These are phyloP conservation scores for Cyrtodaria siliqua DNA, from an alignment of 2,888 invertebrate genomes.

Conservation along the genomic window DNA sequence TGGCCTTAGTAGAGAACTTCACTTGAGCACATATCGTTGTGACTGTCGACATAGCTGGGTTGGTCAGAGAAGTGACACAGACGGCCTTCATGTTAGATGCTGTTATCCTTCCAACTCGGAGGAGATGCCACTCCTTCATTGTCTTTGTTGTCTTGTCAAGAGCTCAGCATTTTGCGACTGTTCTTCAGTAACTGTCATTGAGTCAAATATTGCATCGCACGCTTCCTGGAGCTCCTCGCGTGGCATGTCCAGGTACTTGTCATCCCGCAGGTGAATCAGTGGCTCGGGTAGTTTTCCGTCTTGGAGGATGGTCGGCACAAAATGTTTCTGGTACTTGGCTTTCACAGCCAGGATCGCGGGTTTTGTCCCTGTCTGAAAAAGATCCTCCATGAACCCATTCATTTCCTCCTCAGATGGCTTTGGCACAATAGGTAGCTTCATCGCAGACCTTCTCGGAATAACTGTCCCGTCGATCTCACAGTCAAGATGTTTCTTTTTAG, in stretches of 20 bases:
- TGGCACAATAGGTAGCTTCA: background rate
- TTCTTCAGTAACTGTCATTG: background rate
- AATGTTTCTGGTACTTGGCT: background rate
- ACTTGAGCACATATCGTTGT: background rate
- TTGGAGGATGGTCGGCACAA: background rate
- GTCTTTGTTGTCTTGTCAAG: background rate
- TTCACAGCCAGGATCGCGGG: background rate
- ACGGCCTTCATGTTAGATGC: conserved; percentile 1
- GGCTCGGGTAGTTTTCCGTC: background rate
- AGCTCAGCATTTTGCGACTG: background rate
- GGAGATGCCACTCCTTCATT: background rate
- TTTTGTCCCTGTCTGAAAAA: background rate
- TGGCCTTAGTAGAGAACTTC: background rate
- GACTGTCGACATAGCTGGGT: background rate
- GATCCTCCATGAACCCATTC: background rate
- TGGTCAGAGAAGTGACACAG: background rate
- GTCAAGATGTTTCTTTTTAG: background rate
- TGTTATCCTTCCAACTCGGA: background rate
- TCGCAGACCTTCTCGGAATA: background rate
- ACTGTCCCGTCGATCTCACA: background rate
- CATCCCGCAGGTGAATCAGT: too few relatives aligned
- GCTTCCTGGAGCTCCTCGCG: background rate
- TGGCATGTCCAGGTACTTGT: background rate
- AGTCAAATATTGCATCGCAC: background rate
- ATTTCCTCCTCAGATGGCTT: background rate